Base-by-base conservation (phyloP, 2,797 vertebrate genomes). In the Mallotus villosus region DNA sequence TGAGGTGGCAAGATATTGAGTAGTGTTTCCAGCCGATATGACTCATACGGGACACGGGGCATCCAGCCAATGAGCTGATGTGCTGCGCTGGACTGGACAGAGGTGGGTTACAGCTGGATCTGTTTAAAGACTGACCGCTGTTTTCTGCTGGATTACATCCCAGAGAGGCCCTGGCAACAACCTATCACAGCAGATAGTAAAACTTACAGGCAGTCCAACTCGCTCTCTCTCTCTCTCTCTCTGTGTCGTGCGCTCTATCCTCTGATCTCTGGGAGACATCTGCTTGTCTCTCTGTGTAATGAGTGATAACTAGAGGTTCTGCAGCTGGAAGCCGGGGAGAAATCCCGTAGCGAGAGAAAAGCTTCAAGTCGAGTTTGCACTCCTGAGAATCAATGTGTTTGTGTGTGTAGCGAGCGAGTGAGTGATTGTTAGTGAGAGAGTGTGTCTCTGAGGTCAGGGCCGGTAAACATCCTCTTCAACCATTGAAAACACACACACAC, bases 81-180 rank as follows among this genome's bases (percentile, higher is more conserved):
- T 9, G 5, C 4, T 66, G 63, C 19, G 9, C 11, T 9, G 29
- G 19, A 51, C 11, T 5, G 19, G 3, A 25, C 34, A 49, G 65
- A 34, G 60, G 63, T 53, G 32, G 41, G 37, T 16, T 41, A 71
- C 63, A 66, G 55, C 74, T 70, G 63, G 73, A 24, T 60, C 53
- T 58, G 49, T 29, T 70, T 60, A 70, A 41, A 46, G 61, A 46
- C 16, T 64, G 34, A 37, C 63, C 63, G 11, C 12, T 16, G 32
- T 21, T 32, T 41, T 65, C 63, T 37, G 12, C 63, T 22, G 62
- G 62, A 34, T 46, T 55, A 41, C 37, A 41, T 41, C 37, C 7
- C 65, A 67, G 49, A 53, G 46, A 66, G 29, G 46, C 19, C 3
- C 8, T 53, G 25, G 63, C 22, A 9, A 24, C 63, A 41, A 4